Base-by-base conservation (phyloP, 2,888 invertebrate species). In the Bimastos eiseni region DNA sequence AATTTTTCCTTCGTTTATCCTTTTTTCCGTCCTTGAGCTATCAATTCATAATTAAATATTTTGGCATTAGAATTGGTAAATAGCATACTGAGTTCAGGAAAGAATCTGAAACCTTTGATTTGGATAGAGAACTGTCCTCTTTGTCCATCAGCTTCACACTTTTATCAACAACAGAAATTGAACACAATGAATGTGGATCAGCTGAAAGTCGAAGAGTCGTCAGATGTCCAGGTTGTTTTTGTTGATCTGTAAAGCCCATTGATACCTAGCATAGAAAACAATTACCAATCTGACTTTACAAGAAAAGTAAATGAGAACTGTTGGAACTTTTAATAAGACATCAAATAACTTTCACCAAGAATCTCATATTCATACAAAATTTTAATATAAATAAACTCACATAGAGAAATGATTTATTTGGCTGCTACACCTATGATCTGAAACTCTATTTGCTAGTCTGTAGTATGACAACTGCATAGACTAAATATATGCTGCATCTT, bases 101-200 rank as follows among this genome's bases (percentile, higher is more conserved):
- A 70, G 30, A 70, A 30, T 70, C 21, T 34, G 36, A 86, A 30
- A 86, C 86, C 37, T 86, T 86, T 8, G 86, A 86, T 37, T 86
- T 86, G 21, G 86, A 86, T 15, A 86, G 36, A 34, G 86, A 36
- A 86, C n/a, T 36, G 24, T 86, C 86, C 34, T 17, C 37, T 36
- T 34, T 86, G 17, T 37, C 89, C 36, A 94, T 91, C 21, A 96
- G 96, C 84, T 95, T 95, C 0, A 96, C 95, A 91, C 96, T 96
- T 93, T 96, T 96, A 94, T 96, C 96, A 0, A 96, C 95, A 1
- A 96, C 96, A 0, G 96, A 96, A 36, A 96, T 93, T 21, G 96
- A 96, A 93, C 96, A 96, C 1, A 96, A 93, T 0, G 96, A 96
- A 34, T 90, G 36, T 95, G 96, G 95, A 0, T 95, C 95, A 1